Evolutionary conservation across 1,140 invertebrate species (phyloP), one percentile per base, ranked within the genome.

Genomic region (Danaus plexippus): DNA sequence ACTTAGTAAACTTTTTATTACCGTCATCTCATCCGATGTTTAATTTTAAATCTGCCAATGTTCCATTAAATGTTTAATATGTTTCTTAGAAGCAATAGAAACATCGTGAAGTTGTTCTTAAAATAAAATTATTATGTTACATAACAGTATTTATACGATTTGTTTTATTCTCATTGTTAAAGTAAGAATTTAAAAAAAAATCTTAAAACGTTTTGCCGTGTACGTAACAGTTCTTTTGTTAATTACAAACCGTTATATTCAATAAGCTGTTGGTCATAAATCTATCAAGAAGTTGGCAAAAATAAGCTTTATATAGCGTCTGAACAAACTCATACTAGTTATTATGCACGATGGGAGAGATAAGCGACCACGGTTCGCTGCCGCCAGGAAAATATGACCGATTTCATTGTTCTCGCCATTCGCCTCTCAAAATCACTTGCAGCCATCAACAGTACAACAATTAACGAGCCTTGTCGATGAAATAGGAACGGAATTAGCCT

Each of bases 391-490:
- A 83, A 80, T 85, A 83, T 85, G 80, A 81, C 77, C 75, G 82
- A 81, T 85, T 78, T 80, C 80, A 85, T 83, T 85, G 82, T 83
- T 82, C 73, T 71, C 63, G 74, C 69, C 73, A 74, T 71, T 72
- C 67, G 69, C 60, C 65, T 70, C 72, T 77, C 69, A 77, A 78
- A 83, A 85, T 83, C 82, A 83, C 82, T 80, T 74, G 75, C 67
- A 70, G 72, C 72, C 77, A 82, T 82, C 79, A 76, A 75, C 75
- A 72, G 63, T 76, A 72, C 71, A 73, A 75, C 80, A 80, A 75
- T 82, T 77, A 85, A 85, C 80, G 82, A 84, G 73, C 67, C 82
- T 85, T 84, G 82, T 85, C 82, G 80, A 84, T 73, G 72, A 70
- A 66, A 80, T 79, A 75, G 73, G 76, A 79, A 85, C 80, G 74